Evolutionary conservation across 2,113 vertebrate species (phyloP), one percentile per base, ranked within the genome.

Genomic region (Condylura cristata): DNA sequence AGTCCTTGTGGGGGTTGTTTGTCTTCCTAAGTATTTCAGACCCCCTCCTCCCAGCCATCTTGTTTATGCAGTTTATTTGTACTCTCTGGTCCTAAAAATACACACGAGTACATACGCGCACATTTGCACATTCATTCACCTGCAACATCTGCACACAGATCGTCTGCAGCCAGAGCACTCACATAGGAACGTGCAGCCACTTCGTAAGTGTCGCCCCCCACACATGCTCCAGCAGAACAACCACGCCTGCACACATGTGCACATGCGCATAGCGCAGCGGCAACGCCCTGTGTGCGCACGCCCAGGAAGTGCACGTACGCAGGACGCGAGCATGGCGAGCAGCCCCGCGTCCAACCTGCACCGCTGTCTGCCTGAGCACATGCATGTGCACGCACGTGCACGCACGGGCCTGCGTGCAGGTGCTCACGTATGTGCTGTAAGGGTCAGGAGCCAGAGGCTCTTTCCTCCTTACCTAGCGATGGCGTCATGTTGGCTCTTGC

Each of bases 21-120:
- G 61, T 97, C 95, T 96, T 95, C 76, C 76, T 97, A 96, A 97
- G 91, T 81, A 80, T 96, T 93, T 91, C 39, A 93, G 79, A 10
- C 53, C 84, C 44, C 30, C 71, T 71, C 74, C 44, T 91, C 78
- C 60, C 76, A 66, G 58, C 63, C 76, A 12, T 87, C 93, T 91
- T 94, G 94, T 93, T 95, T 71, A 76, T 72, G 37, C 83, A 72
- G 71, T 94, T 96, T 97, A 92, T 96, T 93, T 87, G 71, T 81
- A 60, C 20, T 60, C 22, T 91, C 53, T 34, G 30, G 28, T 87
- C 83, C 87, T 76, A 63, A 89, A 97, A 84, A 89, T 63, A 95
- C 39, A 70, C 20, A 56, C n/a, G 37, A 10, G 32, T 34, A 39
- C 89, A 66, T 11, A 28, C 18, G 72, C 26, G 51, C 51, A 37